A percentile compares a stretch with the other conserved stretches of the same genome.
Evolutionary conservation across 1,140 invertebrate genomes (phyloP).

Genomic region (Bombus confusus): DNA sequence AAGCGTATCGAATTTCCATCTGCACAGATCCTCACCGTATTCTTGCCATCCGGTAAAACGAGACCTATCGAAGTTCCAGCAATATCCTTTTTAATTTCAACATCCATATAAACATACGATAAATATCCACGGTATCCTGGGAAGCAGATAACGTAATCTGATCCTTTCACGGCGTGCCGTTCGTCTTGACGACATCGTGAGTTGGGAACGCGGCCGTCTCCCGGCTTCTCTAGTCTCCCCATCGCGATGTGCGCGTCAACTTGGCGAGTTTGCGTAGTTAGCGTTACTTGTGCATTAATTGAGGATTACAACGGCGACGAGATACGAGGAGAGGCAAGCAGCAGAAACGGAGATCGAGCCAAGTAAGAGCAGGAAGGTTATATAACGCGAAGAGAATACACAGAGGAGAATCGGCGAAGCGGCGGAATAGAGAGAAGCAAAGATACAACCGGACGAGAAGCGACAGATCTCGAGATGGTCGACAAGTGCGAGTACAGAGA

Average conservation of each 20-base stretch:
- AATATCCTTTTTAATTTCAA: constrained; percentile 31
- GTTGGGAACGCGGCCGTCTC: constrained; percentile 44
- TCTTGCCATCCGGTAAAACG: background rate
- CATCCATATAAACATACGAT: background rate
- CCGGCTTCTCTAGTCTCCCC: constrained; percentile 40
- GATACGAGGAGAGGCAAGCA: constrained; percentile 50
- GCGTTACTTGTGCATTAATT: constrained; percentile 74
- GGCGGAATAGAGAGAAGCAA: background rate
- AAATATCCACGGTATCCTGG: constrained; percentile 18
- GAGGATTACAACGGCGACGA: constrained; percentile 72
- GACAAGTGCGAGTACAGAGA: constrained; percentile 58
- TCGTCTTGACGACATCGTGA: background rate
- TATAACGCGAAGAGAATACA: too few species aligned
- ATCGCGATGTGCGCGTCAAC: constrained; percentile 58
- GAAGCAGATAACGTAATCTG: constrained; percentile 50
- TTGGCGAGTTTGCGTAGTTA: constrained; percentile 70
- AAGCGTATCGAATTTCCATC: constrained; percentile 1
- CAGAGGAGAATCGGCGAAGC: constrained; percentile 1
- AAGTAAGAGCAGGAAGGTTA: background rate
- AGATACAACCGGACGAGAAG: background rate
- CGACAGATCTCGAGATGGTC: constrained; percentile 55
- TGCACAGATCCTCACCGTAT: too few species aligned
- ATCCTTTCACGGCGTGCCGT: constrained; percentile 7
- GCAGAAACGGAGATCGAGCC: background rate
- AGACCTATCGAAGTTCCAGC: constrained; percentile 1